Evolutionary conservation across 1,140 invertebrate species (phyloP).

Genomic region (Chelonus insularis): DNA sequence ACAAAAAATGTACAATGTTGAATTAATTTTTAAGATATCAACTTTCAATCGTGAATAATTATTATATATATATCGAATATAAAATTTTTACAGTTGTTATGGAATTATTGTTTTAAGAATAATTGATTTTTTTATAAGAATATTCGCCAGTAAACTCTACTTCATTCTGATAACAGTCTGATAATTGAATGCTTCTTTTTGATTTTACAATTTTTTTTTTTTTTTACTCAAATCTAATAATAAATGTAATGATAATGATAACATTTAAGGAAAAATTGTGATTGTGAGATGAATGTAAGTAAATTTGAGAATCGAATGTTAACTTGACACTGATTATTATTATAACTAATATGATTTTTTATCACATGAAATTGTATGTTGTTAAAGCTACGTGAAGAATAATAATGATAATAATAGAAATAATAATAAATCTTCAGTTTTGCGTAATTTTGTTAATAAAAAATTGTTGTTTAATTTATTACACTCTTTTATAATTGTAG

Average conservation of each 20-base stretch:
- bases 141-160: too few relatives aligned
- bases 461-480: conserved; percentile 30
- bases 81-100: too few relatives aligned
- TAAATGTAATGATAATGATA: not conserved
- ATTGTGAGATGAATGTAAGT: conserved; percentile 26
- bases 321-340: conserved; percentile 51
- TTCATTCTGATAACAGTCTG: too few relatives aligned
- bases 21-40: too few relatives aligned
- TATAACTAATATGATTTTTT: conserved; percentile 55
- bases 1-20: too few relatives aligned
- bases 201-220: too few relatives aligned
- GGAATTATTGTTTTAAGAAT: too few relatives aligned
- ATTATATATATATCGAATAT: too few relatives aligned
- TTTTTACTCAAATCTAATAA: not conserved
- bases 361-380: conserved; percentile 60
- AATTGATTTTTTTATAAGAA: too few relatives aligned
- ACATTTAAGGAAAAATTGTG: conserved; percentile 15
- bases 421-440: conserved; percentile 56
- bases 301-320: conserved; percentile 36
- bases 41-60: too few relatives aligned
- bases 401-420: conserved; percentile 60
- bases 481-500: too few relatives aligned
- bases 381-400: conserved; percentile 61
- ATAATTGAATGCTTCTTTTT: too few relatives aligned
- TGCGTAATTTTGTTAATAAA: conserved; percentile 57